Base-by-base conservation (phyloP, 2,797 vertebrate species). In the Steatocranus sp. region DNA sequence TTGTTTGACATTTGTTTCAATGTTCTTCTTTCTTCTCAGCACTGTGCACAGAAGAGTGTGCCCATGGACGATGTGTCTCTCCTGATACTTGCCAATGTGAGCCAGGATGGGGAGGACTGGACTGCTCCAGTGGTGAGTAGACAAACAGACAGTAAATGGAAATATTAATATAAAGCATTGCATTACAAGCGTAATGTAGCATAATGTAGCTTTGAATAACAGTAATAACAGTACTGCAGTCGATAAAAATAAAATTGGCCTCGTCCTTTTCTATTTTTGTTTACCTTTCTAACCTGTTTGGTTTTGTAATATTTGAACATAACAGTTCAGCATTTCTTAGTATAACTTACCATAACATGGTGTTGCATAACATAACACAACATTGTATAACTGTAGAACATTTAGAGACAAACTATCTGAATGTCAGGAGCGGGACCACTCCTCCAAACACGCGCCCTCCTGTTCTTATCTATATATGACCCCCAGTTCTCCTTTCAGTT, bases 81-180 rank as follows among this genome's bases (percentile, higher is more conserved):
- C 98, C 98, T 0, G 98, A 99, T 49, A 97, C 97, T 25, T 99
- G 98, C 92, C 97, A 97, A 82, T 99, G 98, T 66, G 98, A 99
- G 76, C 98, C 98, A 0, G 98, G 98, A 81, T 98, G 98, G 98
- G 97, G 98, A 87, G 98, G 97, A 2, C 94, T 95, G 2, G 98
- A 98, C 90, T 99, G 98, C 93, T 98, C 98, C 54, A 98, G 97
- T 7, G 98, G 98, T 99, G 93, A 98, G 84, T 86, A 27, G 51
- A 76, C 30, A 36, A n/a, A 51, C 12, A 36, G 27, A 38, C 48
- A 3, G 18, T 53, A 17, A 27, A 76, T 41, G 23, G 15, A 73
- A 48, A 27, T 2, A 18, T 10, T 38, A 38, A 20, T 20, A 66
- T 0, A 43, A 18, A 17, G 9, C 32, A 63, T 20, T 36, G 58